Evolutionary conservation across 2,888 invertebrate genomes (phyloP).

Genomic region (Agonopterix alstromeriana): DNA sequence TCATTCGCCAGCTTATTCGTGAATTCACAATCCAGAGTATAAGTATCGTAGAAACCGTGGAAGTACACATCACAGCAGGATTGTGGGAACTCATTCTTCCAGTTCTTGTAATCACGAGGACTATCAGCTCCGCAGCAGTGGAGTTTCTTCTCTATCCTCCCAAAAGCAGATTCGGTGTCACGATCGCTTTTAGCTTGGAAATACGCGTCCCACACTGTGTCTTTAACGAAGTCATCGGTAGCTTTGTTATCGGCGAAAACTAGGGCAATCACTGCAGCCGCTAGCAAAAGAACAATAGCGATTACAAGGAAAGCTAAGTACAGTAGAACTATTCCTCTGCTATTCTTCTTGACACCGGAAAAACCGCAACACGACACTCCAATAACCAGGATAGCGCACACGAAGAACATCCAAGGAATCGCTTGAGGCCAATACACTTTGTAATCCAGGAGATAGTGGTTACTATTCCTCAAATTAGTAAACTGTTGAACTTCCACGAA

Average conservation of each 20-base stretch:
- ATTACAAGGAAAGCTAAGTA: constrained; percentile 40
- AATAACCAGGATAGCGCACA: constrained; percentile 45
- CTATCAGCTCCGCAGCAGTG: constrained; percentile 63
- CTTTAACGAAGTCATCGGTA: constrained; percentile 54
- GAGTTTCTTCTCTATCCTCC: constrained; percentile 47
- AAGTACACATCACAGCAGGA: constrained; percentile 64
- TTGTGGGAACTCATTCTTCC: constrained; percentile 51
- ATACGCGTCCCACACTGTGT: constrained; percentile 61
- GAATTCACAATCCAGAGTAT: constrained; percentile 53
- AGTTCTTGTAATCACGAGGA: constrained; percentile 58
- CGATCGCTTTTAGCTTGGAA: constrained; percentile 43
- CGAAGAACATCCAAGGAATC: constrained; percentile 60
- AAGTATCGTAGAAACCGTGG: constrained; percentile 50
- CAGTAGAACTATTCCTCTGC: constrained; percentile 34
- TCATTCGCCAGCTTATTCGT: constrained; percentile 63
- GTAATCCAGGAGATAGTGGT: constrained; percentile 62
- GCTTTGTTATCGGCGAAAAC: constrained; percentile 49
- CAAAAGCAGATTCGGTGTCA: constrained; percentile 37
- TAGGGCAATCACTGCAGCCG: constrained; percentile 41
- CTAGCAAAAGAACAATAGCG: constrained; percentile 33
- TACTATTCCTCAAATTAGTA: constrained; percentile 35
- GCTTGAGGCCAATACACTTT: constrained; percentile 66
- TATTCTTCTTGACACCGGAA: constrained; percentile 42
- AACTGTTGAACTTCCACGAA: constrained; percentile 39
- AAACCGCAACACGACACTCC: constrained; percentile 51